phyloP scores from a whole-genome alignment of 2,797 vertebrate species.

The Muraenolepis orangiensis region DNA sequence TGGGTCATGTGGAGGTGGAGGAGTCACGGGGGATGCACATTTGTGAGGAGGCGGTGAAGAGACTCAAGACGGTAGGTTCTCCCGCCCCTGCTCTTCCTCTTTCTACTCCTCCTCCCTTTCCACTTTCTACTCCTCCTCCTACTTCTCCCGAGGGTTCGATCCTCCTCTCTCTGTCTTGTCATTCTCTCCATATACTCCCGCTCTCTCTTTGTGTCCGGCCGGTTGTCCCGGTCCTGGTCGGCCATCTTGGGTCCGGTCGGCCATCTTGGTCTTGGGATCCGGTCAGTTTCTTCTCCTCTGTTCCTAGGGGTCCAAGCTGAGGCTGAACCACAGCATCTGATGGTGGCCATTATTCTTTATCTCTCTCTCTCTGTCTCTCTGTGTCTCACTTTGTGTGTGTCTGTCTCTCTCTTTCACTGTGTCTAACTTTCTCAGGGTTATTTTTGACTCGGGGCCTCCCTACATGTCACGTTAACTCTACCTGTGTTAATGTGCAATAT shows the following conservation, averaged over 20 bases:
- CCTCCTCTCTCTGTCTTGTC: no score
- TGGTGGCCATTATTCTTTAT: not conserved
- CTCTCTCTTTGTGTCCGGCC: not conserved
- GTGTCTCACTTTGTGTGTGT: not conserved
- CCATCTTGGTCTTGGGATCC: not conserved
- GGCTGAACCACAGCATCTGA: not conserved
- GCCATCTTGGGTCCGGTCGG: not conserved
- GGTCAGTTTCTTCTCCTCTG: not conserved
- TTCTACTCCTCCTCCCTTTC: constrained; percentile 10
- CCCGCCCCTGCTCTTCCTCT: constrained; percentile 17
- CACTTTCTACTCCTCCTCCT: constrained; percentile 5
- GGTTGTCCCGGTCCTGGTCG: no score
- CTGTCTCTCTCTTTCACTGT: constrained; percentile 12
- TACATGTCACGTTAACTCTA: not conserved
- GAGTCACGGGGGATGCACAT: constrained; percentile 99
- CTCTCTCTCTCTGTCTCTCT: not conserved
- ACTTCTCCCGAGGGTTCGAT: not conserved
- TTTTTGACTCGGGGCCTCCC: not conserved
- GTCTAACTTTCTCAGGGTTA: not conserved
- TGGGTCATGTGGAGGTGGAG: constrained; percentile 97
- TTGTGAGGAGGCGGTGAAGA: constrained; percentile 98
- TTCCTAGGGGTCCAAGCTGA: not conserved
- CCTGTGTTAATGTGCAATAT: not conserved
- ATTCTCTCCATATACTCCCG: not conserved
- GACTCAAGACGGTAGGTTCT: constrained; percentile 93